Percentiles rank a stretch among this genome's conserved stretches.
phyloP scores from a whole-genome alignment of 2,113 vertebrate genomes.

The Boulengeromyrus knoepffleri region DNA sequence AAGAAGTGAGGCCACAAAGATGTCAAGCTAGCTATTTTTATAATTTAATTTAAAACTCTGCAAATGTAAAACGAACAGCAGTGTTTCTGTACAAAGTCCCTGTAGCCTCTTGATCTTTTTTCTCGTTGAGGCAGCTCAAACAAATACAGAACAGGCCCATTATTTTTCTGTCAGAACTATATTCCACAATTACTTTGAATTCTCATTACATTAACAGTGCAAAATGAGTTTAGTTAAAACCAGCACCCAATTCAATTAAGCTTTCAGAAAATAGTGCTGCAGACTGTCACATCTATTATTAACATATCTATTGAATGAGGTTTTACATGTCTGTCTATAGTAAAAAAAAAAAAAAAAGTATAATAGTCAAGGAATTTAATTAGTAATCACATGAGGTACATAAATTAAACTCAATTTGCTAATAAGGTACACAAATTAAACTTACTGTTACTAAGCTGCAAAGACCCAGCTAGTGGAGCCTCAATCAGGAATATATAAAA shows the following conservation, averaged over 20 bases:
- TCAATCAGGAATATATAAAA: neutral
- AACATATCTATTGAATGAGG: neutral
- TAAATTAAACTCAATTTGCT: neutral
- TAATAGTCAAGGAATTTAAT: neutral
- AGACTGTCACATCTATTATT: neutral
- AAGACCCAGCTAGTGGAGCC: neutral
- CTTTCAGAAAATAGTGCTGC: neutral
- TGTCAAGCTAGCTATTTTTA: neutral
- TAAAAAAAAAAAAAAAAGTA: neutral
- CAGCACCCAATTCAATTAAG: neutral
- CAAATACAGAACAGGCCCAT: neutral
- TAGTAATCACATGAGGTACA: neutral
- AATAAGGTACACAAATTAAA: neutral
- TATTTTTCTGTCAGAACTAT: neutral
- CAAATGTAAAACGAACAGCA: neutral
- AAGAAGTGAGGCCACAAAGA: neutral
- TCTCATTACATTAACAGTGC: neutral
- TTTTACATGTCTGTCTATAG: neutral
- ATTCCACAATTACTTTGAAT: neutral
- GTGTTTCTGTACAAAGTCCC: neutral
- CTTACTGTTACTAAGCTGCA: neutral
- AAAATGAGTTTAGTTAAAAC: neutral
- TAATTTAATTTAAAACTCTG: neutral
- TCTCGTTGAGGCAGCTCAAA: neutral
- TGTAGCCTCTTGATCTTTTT: neutral